Conservation (phyloP, 2,113 vertebrate species). For the Puffinus mauretanicus region DNA sequence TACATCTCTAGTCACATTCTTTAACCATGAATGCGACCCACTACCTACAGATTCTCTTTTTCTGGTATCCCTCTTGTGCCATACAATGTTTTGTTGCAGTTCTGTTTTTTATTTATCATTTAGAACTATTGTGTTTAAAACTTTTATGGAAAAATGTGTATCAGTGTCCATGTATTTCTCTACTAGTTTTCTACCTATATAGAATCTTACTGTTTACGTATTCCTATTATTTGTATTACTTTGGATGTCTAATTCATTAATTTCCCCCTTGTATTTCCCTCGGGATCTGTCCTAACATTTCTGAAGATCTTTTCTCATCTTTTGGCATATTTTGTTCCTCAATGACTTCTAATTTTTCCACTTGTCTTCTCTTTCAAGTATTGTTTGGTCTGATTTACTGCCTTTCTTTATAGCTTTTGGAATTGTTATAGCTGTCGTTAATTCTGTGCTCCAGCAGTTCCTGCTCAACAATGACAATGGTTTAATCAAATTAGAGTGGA, state of each 20-base stretch:
- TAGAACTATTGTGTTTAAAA: not conserved
- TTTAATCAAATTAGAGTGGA: not conserved
- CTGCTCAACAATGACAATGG: not conserved
- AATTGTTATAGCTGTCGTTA: not conserved
- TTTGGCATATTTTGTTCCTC: not conserved
- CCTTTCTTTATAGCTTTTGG: not conserved
- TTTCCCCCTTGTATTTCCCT: not conserved
- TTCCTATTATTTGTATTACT: not conserved
- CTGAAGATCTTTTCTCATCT: not conserved
- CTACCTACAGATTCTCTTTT: not conserved
- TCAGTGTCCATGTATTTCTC: not conserved
- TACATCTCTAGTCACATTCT: not conserved
- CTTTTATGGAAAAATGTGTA: not conserved
- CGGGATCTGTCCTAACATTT: not conserved
- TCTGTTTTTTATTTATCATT: not conserved
- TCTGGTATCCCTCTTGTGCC: not conserved
- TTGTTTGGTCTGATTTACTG: not conserved
- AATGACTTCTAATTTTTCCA: not conserved
- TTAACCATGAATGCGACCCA: not conserved
- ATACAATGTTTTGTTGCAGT: not conserved
- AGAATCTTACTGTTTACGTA: not conserved
- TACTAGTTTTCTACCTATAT: not conserved
- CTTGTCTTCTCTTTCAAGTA: not conserved
- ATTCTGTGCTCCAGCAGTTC: not conserved
- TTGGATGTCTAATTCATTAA: not conserved